A percentile compares a stretch with the other conserved stretches of the same genome.
These are phyloP conservation scores for Drosophila quasianomalipes DNA, from an alignment of 2,888 invertebrate genomes.

Conservation along the genomic window DNA sequence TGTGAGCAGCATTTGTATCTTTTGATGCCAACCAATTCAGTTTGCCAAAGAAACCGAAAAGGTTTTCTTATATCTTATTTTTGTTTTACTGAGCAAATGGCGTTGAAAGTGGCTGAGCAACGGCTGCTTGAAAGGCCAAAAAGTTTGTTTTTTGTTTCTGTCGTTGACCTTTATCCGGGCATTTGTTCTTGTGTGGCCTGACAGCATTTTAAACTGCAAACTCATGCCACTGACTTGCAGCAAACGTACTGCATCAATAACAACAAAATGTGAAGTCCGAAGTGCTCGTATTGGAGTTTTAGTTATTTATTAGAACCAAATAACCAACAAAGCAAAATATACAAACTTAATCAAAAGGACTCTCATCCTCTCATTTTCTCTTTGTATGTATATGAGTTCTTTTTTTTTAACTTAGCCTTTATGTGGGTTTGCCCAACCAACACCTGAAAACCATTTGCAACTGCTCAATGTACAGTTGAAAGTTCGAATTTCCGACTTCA, in stretches of 20 bases:
- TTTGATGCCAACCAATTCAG: constrained; percentile 73
- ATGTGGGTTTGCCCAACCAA: constrained; percentile 25
- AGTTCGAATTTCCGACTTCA: constrained; percentile 10
- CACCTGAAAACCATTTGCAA: constrained; percentile 19
- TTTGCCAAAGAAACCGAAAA: constrained; percentile 36
- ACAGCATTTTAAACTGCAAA: constrained; percentile 25
- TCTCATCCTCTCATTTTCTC: background rate
- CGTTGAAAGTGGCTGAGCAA: constrained; percentile 40
- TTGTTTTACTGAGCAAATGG: constrained; percentile 24
- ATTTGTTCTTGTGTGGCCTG: background rate
- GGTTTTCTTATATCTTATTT: background rate
- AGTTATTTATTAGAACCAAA: constrained; percentile 44
- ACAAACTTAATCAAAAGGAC: constrained; percentile 46
- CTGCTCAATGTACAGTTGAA: constrained; percentile 11
- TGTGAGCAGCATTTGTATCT: constrained; percentile 66
- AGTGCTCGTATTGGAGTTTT: constrained; percentile 24
- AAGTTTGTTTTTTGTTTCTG: constrained; percentile 34
- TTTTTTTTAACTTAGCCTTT: constrained; percentile 35
- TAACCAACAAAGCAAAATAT: constrained; percentile 50
- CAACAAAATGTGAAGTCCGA: constrained; percentile 15
- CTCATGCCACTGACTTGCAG: constrained; percentile 31
- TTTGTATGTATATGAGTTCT: constrained; percentile 12
- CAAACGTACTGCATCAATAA: constrained; percentile 17
- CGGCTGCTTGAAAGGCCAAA: constrained; percentile 44
- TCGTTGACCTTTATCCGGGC: constrained; percentile 32